Conservation (phyloP, 2,888 invertebrate genomes). For the Tiliacea aurago region DNA sequence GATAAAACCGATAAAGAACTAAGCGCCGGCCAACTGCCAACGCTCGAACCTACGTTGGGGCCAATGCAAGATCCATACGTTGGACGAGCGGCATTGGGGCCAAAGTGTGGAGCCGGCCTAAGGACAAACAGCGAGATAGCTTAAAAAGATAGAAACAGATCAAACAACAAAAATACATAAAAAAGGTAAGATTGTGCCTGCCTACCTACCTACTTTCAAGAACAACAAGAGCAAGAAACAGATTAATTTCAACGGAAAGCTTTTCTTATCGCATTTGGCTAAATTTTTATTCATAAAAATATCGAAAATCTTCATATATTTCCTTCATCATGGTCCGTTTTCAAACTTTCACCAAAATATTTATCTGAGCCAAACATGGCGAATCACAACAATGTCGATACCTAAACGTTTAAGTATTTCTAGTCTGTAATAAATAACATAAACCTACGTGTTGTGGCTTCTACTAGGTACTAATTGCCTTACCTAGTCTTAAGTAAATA, state of each 20-base stretch:
- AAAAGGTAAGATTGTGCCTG: constrained; percentile 8
- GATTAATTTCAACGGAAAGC: constrained; percentile 2
- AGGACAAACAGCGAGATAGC: background rate
- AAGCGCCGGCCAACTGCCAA: no score
- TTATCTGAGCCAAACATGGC: constrained; percentile 44
- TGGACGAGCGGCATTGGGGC: no score
- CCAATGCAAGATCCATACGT: no score
- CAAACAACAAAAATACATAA: constrained; percentile 1
- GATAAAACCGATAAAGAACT: no score
- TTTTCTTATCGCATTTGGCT: constrained; percentile 15
- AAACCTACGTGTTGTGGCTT: constrained; percentile 38
- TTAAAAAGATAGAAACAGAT: constrained; percentile 15
- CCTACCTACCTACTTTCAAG: background rate
- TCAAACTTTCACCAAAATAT: constrained; percentile 39
- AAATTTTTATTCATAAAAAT: constrained; percentile 46
- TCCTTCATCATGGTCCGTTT: constrained; percentile 38
- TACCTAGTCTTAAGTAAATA: constrained; percentile 35
- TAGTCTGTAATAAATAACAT: constrained; percentile 35
- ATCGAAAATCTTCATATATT: constrained; percentile 40
- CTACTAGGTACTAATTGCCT: constrained; percentile 48
- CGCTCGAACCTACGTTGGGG: no score
- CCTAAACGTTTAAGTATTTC: constrained; percentile 24
- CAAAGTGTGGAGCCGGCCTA: no score
- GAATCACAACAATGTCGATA: constrained; percentile 50
- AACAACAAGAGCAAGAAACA: constrained; percentile 18